Evolutionary conservation across 1,140 invertebrate genomes (phyloP), one percentile per base, ranked within the genome.

Genomic region (Orius insidiosus): DNA sequence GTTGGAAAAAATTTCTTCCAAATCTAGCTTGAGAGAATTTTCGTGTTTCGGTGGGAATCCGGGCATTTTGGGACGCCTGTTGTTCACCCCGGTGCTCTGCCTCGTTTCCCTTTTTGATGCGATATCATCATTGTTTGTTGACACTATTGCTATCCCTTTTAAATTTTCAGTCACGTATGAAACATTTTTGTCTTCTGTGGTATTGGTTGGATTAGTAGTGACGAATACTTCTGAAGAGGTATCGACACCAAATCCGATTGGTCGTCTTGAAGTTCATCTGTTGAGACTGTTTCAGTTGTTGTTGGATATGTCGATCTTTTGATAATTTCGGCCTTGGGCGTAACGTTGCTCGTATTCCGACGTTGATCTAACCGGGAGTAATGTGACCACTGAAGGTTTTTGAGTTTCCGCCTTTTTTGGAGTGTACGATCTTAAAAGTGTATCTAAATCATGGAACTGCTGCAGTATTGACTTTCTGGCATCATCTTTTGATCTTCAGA

Each of bases 281-380:
- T 48, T 18, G 19, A 5, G 8, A 43, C 19, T 11, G 41, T 43
- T 24, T 43, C 41, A 7, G 41, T 43, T 37, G 46, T 38, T 33
- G 35, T 45, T 15, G 49, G 45, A n/a, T n/a, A n/a, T n/a, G n/a
- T n/a, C n/a, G n/a, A 10, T 38, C 42, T 6, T 53, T 52, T 14
- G 55, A 56, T n/a, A n/a, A n/a, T 59, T 67, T 63, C 14, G 70
- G 70, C 47, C 68, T 55, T 19, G 66, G 68, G 52, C 70, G 55
- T 39, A 74, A 55, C 16, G 71, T 69, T 44, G 68, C 59, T 43
- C 69, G 68, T 11, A 71, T 61, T 14, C 69, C 71, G 9, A 71
- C 62, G 58, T 75, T 6, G 72, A 74, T 59, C 72, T 70, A 15
- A 69, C 70, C n/a, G 72, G 72, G 47, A 73, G 56, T 48, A 75